Conservation (phyloP, 2,797 vertebrate species). For the Aratinga solstitialis region DNA sequence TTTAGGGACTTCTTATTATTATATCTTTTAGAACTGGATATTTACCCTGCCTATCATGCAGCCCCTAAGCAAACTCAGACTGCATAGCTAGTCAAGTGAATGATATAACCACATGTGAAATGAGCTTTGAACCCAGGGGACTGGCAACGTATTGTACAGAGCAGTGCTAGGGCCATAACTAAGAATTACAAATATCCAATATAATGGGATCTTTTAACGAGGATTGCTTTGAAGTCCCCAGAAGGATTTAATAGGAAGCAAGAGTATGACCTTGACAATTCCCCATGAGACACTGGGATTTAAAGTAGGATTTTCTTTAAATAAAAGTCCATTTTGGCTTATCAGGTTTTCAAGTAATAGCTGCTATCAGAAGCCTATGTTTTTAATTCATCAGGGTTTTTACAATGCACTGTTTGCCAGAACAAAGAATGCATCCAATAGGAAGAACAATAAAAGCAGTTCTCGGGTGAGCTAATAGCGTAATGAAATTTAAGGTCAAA, state of each 20-base stretch:
- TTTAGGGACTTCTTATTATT: neutral
- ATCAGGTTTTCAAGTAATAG: neutral
- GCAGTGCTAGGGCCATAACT: neutral
- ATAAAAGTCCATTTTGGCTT: neutral
- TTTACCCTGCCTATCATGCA: neutral
- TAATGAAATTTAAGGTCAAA: neutral
- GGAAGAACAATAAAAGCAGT: neutral
- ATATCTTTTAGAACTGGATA: neutral
- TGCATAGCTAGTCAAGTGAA: neutral
- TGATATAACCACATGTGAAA: neutral
- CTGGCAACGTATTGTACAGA: neutral
- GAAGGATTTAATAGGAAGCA: slow-evolving; percentile 20
- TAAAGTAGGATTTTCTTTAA: neutral
- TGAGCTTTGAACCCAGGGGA: neutral
- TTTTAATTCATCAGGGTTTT: neutral
- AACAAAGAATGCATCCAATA: neutral
- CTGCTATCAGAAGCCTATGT: neutral
- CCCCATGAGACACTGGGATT: neutral
- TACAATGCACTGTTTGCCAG: neutral
- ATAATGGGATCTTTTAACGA: neutral
- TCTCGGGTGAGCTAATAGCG: neutral
- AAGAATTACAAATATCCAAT: neutral
- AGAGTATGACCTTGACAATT: neutral
- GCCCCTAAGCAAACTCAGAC: neutral
- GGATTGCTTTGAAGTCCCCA: slow-evolving; percentile 11